Evolutionary conservation across 2,888 invertebrate genomes (phyloP).

Genomic region (Ichneumon xanthorius): DNA sequence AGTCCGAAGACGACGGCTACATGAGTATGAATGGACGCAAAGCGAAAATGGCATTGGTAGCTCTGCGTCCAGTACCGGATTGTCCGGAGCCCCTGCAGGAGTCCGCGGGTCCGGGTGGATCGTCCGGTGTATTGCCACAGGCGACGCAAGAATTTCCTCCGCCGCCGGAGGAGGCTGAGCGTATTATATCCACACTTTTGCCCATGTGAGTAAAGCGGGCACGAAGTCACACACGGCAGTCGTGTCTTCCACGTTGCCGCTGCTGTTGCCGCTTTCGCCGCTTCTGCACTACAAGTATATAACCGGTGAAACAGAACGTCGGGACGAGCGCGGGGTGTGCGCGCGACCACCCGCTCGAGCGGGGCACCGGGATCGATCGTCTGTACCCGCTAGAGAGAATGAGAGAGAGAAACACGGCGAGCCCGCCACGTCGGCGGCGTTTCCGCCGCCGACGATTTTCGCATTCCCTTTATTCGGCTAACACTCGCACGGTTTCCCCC

Average conservation of each 20-base stretch:
- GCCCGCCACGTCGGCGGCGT: constrained; percentile 67
- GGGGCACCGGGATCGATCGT: constrained; percentile 47
- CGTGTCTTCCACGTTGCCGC: constrained; percentile 29
- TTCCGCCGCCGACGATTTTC: constrained; percentile 69
- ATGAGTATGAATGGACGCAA: constrained; percentile 96
- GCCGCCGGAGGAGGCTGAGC: constrained; percentile 91
- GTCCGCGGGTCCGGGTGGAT: constrained; percentile 84
- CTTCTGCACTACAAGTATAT: constrained; percentile 11
- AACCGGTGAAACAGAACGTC: constrained; percentile 54
- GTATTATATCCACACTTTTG: constrained; percentile 91
- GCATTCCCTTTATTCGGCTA: constrained; percentile 62
- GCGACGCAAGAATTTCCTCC: constrained; percentile 88
- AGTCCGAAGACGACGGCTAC: constrained; percentile 96
- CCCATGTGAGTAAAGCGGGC: constrained; percentile 87
- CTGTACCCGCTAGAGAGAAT: constrained; percentile 36
- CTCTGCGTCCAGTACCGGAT: constrained; percentile 87
- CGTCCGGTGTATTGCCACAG: constrained; percentile 49
- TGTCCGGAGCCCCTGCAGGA: constrained; percentile 85
- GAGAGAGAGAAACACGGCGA: constrained; percentile 45
- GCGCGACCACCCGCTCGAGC: constrained; percentile 53
- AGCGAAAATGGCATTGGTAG: constrained; percentile 90
- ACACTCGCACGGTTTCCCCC: constrained; percentile 35
- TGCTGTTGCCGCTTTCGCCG: not conserved
- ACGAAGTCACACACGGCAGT: not conserved
- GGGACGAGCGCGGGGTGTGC: constrained; percentile 46